These are phyloP conservation scores for Colius striatus DNA, from an alignment of 2,113 vertebrate species.

Conservation along the genomic window DNA sequence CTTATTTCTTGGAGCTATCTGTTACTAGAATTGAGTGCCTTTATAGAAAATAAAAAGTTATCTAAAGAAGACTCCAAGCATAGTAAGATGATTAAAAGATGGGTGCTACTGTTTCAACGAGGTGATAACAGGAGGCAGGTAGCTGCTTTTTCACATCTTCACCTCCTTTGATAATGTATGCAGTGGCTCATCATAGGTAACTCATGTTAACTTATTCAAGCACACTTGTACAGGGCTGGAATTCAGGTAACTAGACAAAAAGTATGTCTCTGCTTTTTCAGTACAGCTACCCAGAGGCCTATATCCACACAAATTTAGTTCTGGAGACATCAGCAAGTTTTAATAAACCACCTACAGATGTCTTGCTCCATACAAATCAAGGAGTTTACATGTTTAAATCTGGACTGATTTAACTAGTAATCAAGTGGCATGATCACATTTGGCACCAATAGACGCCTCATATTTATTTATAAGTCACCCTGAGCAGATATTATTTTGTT, in stretches of 20 bases:
- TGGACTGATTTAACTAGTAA: conserved; percentile 76
- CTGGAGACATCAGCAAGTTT: conserved; percentile 79
- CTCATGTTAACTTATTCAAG: conserved; percentile 89
- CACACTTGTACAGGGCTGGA: conserved; percentile 81
- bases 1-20: conserved; percentile 32
- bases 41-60: conserved; percentile 67
- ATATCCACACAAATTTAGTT: conserved; percentile 67
- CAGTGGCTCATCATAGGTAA: conserved; percentile 86
- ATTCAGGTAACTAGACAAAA: conserved; percentile 85
- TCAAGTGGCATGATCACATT: conserved; percentile 71
- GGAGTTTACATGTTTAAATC: conserved; percentile 78
- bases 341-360: conserved; percentile 80
- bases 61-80: conserved; percentile 51
- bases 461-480: conserved; percentile 78
- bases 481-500: conserved; percentile 72
- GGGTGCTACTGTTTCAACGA: conserved; percentile 76
- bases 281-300: conserved; percentile 71
- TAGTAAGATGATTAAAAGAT: conserved; percentile 56
- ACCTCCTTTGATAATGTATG: conserved; percentile 90
- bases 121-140: conserved; percentile 79
- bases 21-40: background rate
- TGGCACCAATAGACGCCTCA: conserved; percentile 65
- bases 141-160: conserved; percentile 77
- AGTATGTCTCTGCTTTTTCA: conserved; percentile 65
- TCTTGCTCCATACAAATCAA: conserved; percentile 73